Conservation (phyloP, 2,797 vertebrate genomes). For the Emydoidea blandingii region DNA sequence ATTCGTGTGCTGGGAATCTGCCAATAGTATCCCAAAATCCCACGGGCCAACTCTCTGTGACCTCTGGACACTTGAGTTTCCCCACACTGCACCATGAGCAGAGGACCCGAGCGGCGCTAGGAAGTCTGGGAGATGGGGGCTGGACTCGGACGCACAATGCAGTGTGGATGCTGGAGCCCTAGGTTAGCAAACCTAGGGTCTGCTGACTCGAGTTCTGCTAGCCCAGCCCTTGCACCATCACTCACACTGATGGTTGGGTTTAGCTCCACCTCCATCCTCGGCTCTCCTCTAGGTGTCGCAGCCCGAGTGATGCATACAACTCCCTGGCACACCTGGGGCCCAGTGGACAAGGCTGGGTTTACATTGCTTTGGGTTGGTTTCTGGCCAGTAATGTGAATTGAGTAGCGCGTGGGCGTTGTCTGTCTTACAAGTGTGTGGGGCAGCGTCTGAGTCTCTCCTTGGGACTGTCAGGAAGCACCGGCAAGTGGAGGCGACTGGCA, state of each 20-base stretch:
- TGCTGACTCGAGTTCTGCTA: neutral
- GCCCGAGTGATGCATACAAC: neutral
- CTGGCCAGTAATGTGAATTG: too few relatives aligned
- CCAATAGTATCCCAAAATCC: neutral
- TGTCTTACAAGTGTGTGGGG: too few relatives aligned
- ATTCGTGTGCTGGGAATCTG: neutral
- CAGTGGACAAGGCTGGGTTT: neutral
- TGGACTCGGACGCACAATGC: neutral
- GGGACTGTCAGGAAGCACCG: neutral
- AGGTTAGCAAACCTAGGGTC: neutral
- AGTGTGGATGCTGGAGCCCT: too few relatives aligned
- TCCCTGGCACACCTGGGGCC: too few relatives aligned
- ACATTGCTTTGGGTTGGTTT: too few relatives aligned
- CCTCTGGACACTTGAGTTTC: neutral
- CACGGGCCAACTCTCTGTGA: neutral
- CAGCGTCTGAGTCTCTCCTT: neutral
- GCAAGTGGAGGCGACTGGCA: too few relatives aligned
- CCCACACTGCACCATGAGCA: neutral
- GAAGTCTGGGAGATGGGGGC: neutral
- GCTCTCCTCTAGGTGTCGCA: neutral
- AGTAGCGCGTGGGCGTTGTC: too few relatives aligned
- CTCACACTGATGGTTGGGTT: neutral
- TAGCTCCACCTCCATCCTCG: neutral
- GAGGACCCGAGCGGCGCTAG: neutral
- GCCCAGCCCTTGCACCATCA: neutral